These are phyloP conservation scores for Lepidochrysops patricia DNA, from an alignment of 2,888 invertebrate species.

Conservation along the genomic window DNA sequence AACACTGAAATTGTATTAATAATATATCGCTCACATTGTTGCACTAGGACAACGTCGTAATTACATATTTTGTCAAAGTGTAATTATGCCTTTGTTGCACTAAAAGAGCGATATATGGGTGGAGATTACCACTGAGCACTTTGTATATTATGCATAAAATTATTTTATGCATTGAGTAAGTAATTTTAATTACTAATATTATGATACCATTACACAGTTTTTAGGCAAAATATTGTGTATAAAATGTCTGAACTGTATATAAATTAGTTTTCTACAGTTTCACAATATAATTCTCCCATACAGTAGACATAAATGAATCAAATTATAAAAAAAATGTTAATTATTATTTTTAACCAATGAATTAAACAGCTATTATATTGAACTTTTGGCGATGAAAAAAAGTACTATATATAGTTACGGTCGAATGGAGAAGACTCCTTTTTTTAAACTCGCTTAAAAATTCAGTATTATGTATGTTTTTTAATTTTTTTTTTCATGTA, in stretches of 20 bases:
- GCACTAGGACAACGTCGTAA: too few species aligned
- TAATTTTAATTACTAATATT: background rate
- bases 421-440: too few species aligned
- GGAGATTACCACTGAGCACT: background rate
- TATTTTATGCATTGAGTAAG: background rate
- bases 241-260: constrained; percentile 1
- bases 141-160: constrained; percentile 4
- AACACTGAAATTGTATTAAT: too few species aligned
- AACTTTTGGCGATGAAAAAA: too few species aligned
- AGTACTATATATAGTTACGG: too few species aligned
- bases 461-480: background rate
- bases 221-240: background rate
- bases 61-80: too few species aligned
- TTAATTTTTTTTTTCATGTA: background rate
- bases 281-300: background rate
- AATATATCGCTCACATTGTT: too few species aligned
- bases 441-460: too few species aligned
- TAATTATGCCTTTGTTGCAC: too few species aligned
- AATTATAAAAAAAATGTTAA: background rate
- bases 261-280: constrained; percentile 9
- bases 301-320: background rate
- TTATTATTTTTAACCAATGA: background rate
- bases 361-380: too few species aligned
- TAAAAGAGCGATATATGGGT: too few species aligned
- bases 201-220: background rate